phyloP scores from a whole-genome alignment of 1,140 invertebrate species.

The Leptopilina boulardi region DNA sequence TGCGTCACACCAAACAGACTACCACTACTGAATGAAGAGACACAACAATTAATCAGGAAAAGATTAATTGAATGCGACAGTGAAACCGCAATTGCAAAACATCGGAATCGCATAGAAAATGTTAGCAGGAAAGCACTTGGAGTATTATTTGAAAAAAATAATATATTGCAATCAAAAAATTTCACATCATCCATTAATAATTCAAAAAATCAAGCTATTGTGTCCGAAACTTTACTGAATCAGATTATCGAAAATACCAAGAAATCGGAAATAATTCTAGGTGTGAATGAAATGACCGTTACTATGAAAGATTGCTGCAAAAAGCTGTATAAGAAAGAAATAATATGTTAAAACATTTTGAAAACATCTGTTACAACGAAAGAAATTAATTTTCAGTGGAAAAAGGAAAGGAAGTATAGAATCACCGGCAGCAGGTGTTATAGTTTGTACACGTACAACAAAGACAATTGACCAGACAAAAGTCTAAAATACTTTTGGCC shows the following conservation, averaged over 20 bases:
- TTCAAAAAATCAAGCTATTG: too few relatives aligned
- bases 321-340: conserved; percentile 28
- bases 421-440: conserved; percentile 45
- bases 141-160: too few relatives aligned
- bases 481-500: conserved; percentile 7
- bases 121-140: too few relatives aligned
- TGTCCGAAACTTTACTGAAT: neutral
- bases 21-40: too few relatives aligned
- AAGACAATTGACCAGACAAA: conserved; percentile 42
- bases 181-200: too few relatives aligned
- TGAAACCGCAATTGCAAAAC: too few relatives aligned
- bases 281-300: neutral
- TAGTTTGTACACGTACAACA: conserved; percentile 36
- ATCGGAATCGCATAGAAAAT: neutral
- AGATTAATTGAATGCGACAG: too few relatives aligned
- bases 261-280: neutral
- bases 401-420: conserved; percentile 37
- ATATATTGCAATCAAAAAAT: too few relatives aligned
- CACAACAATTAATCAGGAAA: too few relatives aligned
- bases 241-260: neutral
- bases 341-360: conserved; percentile 26
- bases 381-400: conserved; percentile 33
- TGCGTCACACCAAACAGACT: too few relatives aligned
- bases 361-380: conserved; percentile 35
- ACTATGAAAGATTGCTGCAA: conserved; percentile 22